Evolutionary conservation across 2,797 vertebrate genomes (phyloP).

Genomic region (Potorous gilbertii): DNA sequence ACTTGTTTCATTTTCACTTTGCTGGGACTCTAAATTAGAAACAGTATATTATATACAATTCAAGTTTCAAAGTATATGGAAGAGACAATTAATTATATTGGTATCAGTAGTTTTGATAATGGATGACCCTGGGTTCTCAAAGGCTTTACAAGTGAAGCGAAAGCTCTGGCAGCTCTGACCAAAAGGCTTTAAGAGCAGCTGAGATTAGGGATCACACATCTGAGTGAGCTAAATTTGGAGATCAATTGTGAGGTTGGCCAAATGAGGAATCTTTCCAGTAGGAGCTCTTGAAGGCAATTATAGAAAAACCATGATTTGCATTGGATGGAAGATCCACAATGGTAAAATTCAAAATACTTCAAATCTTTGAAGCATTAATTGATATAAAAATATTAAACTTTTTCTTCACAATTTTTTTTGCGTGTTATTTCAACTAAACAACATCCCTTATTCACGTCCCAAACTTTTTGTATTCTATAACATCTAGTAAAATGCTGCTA

Average conservation of each 20-base stretch:
- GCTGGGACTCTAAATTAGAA: not conserved
- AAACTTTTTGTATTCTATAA: not conserved
- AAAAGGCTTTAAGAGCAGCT: not conserved
- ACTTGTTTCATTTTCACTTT: constrained; percentile 7
- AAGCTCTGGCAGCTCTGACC: not conserved
- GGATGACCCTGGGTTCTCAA: not conserved
- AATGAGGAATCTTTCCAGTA: not conserved
- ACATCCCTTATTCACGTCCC: not conserved
- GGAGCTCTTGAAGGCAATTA: not conserved
- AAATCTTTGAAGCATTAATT: not conserved
- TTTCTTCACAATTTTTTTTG: not conserved
- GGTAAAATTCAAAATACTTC: not conserved
- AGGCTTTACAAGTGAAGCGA: not conserved
- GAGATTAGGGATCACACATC: not conserved
- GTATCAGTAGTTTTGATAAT: not conserved
- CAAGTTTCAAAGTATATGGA: not conserved
- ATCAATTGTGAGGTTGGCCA: not conserved
- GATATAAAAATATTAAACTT: not conserved
- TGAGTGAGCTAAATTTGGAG: not conserved
- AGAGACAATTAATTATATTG: not conserved
- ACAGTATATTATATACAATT: not conserved
- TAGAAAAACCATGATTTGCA: not conserved
- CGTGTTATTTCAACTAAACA: not conserved
- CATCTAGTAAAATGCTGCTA: not conserved
- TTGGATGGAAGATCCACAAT: not conserved